Conservation (phyloP, 2,888 invertebrate genomes). For the Drosophila helvetica region DNA sequence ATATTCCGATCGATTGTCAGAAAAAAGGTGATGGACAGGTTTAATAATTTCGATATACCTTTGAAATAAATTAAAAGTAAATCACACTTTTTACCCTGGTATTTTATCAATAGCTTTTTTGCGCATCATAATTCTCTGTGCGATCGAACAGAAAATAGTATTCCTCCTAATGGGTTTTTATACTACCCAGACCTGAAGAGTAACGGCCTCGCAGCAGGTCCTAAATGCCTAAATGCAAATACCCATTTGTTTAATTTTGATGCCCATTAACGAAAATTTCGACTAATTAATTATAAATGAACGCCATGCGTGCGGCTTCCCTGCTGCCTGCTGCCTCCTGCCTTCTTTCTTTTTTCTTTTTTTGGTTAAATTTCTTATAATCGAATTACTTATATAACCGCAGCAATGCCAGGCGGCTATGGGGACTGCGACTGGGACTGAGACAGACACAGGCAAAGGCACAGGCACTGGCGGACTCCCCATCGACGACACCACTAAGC, state of each 20-base stretch:
- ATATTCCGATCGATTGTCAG: neutral
- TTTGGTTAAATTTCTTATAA: constrained; percentile 58
- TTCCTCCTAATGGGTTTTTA: constrained; percentile 2
- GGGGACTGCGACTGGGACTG: constrained; percentile 1
- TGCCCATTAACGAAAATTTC: constrained; percentile 54
- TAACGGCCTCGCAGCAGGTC: neutral
- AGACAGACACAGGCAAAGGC: constrained; percentile 28
- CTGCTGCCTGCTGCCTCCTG: neutral
- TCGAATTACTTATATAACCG: constrained; percentile 74
- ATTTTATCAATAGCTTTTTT: neutral
- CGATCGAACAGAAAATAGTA: no score
- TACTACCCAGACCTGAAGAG: neutral
- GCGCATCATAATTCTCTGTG: neutral
- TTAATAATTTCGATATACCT: no score
- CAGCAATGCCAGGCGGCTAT: constrained; percentile 37
- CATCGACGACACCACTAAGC: constrained; percentile 70
- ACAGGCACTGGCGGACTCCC: neutral
- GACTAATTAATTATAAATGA: constrained; percentile 70
- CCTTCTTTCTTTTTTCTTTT: constrained; percentile 14
- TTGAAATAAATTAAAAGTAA: constrained; percentile 7
- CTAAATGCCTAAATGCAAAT: constrained; percentile 35
- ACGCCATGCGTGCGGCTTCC: constrained; percentile 43
- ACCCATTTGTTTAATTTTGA: constrained; percentile 55
- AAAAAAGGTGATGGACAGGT: neutral
- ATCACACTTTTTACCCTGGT: neutral